Percentiles rank a stretch among this genome's conserved stretches.
phyloP scores from a whole-genome alignment of 2,888 invertebrate species.

The Tipula vernalis region DNA sequence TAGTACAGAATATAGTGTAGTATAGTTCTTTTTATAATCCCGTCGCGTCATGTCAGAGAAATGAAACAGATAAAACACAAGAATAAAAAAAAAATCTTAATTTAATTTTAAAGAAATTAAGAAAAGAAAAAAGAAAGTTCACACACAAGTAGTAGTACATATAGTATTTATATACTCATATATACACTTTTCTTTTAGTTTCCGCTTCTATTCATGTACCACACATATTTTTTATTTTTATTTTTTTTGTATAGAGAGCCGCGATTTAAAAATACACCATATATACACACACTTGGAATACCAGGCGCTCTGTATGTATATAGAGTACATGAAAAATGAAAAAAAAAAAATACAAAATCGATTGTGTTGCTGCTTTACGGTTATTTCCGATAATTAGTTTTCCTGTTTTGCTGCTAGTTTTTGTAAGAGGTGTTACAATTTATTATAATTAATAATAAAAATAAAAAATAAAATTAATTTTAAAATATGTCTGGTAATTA shows the following conservation, averaged over 20 bases:
- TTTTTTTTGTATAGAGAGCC: background rate
- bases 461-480: background rate
- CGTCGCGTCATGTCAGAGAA: constrained; percentile 7
- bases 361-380: constrained; percentile 8
- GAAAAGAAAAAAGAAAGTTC: constrained; percentile 10
- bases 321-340: background rate
- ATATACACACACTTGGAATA: background rate
- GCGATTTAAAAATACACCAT: background rate
- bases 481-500: background rate
- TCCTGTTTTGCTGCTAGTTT: background rate
- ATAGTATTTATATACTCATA: background rate
- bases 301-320: background rate
- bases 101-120: constrained; percentile 7
- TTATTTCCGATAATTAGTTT: constrained; percentile 7
- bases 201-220: constrained; percentile 10
- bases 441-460: background rate
- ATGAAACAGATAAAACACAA: constrained; percentile 8
- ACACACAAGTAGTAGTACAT: background rate
- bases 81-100: background rate
- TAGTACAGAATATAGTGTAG: background rate
- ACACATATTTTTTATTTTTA: background rate
- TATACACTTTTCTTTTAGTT: constrained; percentile 7
- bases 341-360: background rate
- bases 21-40: constrained; percentile 1
- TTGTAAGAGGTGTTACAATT: constrained; percentile 5